phyloP scores from a whole-genome alignment of 2,797 vertebrate genomes.

The Liparis tanakae region DNA sequence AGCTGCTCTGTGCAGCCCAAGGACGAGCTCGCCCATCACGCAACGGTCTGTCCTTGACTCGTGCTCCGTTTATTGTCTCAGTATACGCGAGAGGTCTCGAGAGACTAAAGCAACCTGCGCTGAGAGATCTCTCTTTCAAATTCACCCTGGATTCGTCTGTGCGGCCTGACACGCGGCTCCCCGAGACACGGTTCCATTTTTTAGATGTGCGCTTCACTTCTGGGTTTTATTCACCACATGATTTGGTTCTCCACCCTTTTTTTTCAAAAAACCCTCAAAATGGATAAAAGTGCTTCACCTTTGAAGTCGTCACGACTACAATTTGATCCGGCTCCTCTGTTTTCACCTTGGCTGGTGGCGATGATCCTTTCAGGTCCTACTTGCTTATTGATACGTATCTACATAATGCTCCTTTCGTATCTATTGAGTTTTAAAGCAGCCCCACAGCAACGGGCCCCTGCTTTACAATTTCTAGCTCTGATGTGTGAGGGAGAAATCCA shows the following conservation, averaged over 20 bases:
- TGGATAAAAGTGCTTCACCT: conserved; percentile 22
- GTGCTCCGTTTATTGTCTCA: conserved; percentile 58
- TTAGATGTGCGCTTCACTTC: conserved; percentile 30
- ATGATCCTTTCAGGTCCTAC: conserved; percentile 40
- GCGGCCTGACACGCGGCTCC: conserved; percentile 12
- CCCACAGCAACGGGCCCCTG: conserved; percentile 13
- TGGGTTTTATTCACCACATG: conserved; percentile 43
- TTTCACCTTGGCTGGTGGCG: conserved; percentile 45
- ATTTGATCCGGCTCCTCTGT: conserved; percentile 36
- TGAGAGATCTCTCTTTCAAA: conserved; percentile 39
- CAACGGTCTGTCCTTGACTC: conserved; percentile 64
- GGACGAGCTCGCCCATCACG: conserved; percentile 34
- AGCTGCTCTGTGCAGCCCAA: conserved; percentile 48
- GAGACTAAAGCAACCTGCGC: conserved; percentile 36
- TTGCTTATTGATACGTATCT: conserved; percentile 25
- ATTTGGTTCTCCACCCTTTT: conserved; percentile 49
- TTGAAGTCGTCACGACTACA: conserved; percentile 34
- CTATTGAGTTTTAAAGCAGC: conserved; percentile 39
- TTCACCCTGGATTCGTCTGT: conserved; percentile 36
- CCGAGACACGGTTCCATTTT: conserved; percentile 44
- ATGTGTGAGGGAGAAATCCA: conserved; percentile 32
- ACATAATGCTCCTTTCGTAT: conserved; percentile 28
- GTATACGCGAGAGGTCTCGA: conserved; percentile 33
- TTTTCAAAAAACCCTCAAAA: conserved; percentile 44
- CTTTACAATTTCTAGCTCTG: conserved; percentile 38